Percentiles rank a stretch among this genome's conserved stretches.
Conservation (phyloP, 2,888 invertebrate species). For the Luffia ferchaultella region DNA sequence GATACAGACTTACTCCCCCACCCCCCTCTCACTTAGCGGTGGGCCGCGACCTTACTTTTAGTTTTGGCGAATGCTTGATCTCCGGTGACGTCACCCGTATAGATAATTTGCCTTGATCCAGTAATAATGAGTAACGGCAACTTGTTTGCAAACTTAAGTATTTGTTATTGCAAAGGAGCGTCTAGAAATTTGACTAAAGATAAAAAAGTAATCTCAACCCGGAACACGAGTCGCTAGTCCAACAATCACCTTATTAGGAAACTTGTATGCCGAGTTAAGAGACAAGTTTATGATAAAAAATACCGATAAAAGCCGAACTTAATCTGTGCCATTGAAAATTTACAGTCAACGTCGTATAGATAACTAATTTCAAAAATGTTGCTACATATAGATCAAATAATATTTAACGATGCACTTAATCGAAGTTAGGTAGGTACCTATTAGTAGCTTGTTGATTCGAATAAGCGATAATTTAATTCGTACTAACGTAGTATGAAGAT, state of each 20-base stretch:
- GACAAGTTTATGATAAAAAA: too few relatives aligned
- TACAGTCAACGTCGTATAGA: too few relatives aligned
- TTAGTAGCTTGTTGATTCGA: background rate
- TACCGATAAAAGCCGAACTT: too few relatives aligned
- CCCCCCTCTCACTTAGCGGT: background rate
- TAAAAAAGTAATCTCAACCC: background rate
- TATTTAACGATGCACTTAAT: too few relatives aligned
- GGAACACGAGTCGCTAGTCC: background rate
- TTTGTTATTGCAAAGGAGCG: background rate
- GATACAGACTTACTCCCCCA: slow-evolving; percentile 12
- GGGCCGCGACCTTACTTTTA: slow-evolving; percentile 31
- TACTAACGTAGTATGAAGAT: background rate
- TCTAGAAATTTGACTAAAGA: background rate
- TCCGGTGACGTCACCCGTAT: slow-evolving; percentile 15
- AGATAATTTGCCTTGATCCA: slow-evolving; percentile 44
- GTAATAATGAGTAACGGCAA: slow-evolving; percentile 19
- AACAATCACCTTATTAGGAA: background rate
- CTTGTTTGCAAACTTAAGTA: background rate
- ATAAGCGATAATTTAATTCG: background rate
- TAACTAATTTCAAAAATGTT: too few relatives aligned
- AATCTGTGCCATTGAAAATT: too few relatives aligned
- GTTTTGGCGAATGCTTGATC: slow-evolving; percentile 33
- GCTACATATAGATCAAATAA: too few relatives aligned
- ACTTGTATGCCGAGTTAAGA: too few relatives aligned
- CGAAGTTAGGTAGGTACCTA: too few relatives aligned